Percentiles rank a stretch among this genome's conserved stretches.
Conservation (phyloP, 2,113 vertebrate genomes). For the Salvelinus sp. region DNA sequence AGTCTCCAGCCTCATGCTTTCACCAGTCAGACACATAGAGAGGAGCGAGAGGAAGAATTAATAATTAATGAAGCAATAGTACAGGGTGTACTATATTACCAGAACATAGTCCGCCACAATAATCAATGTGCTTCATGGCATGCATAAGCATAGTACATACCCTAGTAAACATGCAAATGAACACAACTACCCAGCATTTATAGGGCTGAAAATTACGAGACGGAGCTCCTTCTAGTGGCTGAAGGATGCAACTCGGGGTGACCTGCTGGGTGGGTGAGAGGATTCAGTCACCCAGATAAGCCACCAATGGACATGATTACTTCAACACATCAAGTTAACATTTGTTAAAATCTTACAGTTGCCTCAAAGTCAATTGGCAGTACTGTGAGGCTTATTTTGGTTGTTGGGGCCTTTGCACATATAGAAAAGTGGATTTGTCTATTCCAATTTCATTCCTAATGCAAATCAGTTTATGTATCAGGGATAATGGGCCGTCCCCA, state of each 20-base stretch:
- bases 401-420: constrained; percentile 39
- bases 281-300: no score
- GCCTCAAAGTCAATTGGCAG: constrained; percentile 11
- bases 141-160: background rate
- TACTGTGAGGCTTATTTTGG: constrained; percentile 27
- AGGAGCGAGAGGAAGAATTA: background rate
- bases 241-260: background rate
- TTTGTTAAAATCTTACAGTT: background rate
- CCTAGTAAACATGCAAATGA: background rate
- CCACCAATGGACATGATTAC: no score
- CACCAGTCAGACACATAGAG: background rate
- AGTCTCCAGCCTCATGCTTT: background rate
- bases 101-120: background rate
- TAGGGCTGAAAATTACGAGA: background rate
- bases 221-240: constrained; percentile 14
- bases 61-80: background rate
- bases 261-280: no score
- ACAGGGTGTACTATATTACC: background rate
- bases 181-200: background rate
- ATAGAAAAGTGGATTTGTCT: constrained; percentile 67
- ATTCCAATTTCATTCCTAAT: constrained; percentile 69
- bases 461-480: constrained; percentile 65
- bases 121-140: background rate
- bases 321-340: background rate
- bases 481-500: no score